Base-by-base conservation (phyloP, 92 coral and sea anemone species). In the Epizoanthus illoricatus region DNA sequence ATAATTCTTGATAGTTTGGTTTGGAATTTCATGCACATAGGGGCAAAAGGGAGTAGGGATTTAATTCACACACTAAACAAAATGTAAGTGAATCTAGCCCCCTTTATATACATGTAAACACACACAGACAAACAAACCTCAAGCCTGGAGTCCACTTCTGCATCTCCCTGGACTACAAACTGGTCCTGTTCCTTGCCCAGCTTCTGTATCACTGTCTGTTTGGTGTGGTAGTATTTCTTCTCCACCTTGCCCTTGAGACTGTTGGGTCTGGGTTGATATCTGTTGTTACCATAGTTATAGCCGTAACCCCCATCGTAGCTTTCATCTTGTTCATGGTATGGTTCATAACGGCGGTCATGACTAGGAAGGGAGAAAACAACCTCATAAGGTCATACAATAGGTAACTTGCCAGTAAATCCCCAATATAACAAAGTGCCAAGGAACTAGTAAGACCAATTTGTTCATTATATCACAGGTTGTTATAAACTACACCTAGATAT, bases 61-160 rank as follows among this genome's bases (percentile, higher is more conserved):
- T 28, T 28, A 28, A 28, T 28, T 28, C 36, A 28, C 36, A 28
- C 13, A 15, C 56, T 5, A 13, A 13, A 13, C 12, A 52, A 11
- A 12, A 52, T 1, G 56, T 52, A 52, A 52, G 56, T 52, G n/a
- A 4, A 5, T 73, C 23, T 20, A 4, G 56, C 33, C 43, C 4
- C 23, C 4, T 36, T 20, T 5, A 13, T 19, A 17, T 3, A n/a
- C n/a, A n/a, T n/a, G n/a, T n/a, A 17, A 19, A 23, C 61, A 33
- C 33, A 16, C 36, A 58, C 5, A 56, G n/a, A 36, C 76, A 42
- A 84, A 36, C 76, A 42, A 84, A 90, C 97, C 92, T 91, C 94
- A 39, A 96, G 94, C 16, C 99, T 89, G 52, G 99, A 97, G 84
- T 96, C 99, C 42, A 96, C 99, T 74, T 96, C 99, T 20, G 98